Evolutionary conservation across 2,797 vertebrate genomes (phyloP), one percentile per base, ranked within the genome.

Genomic region (Pempheris klunzingeri): DNA sequence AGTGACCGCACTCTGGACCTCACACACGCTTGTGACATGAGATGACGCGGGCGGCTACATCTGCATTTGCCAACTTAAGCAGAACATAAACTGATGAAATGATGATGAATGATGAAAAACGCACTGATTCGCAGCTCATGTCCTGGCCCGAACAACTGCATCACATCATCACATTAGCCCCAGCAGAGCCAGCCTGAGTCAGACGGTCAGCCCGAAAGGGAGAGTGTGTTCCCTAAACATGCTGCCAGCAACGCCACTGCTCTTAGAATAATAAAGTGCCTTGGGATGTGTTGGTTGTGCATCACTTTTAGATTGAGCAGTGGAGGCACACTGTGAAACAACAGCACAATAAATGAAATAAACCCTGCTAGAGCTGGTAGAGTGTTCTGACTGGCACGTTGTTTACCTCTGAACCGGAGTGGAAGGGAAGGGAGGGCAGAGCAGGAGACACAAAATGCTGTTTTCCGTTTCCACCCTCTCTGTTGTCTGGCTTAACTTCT

Each of bases 121-220:
- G 80, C 49, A 47, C 66, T 76, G 24, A 81, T 65, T 73, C 78
- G 76, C 78, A 72, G 61, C 63, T 85, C 73, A 54, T 61, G 66
- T 63, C 62, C 77, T 63, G 77, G 77, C 50, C 28, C 63, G 20
- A 72, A 78, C 64, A 60, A 18, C 59, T 3, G 62, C 73, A 74
- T 54, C 59, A 44, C 77, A 74, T 74, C 76, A 64, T 66, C 66
- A 49, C 69, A 59, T 84, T 30, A 85, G 68, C 74, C 61, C 36
- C 71, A 60, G 38, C 62, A 76, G 69, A 71, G 59, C 36, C 68
- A 52, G 71, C 60, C 62, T 78, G 84, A 87, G 62, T 90, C 85
- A 85, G 17, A 49, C 64, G 15, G 61, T 70, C 61, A 68, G 61
- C 64, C 78, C 71, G 57, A 85, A 46, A 74, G 60, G 72, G 74